A percentile compares a stretch with the other conserved stretches of the same genome.
These are phyloP conservation scores for Laticauda colubrina DNA, from an alignment of 2,113 vertebrate species.

Conservation along the genomic window DNA sequence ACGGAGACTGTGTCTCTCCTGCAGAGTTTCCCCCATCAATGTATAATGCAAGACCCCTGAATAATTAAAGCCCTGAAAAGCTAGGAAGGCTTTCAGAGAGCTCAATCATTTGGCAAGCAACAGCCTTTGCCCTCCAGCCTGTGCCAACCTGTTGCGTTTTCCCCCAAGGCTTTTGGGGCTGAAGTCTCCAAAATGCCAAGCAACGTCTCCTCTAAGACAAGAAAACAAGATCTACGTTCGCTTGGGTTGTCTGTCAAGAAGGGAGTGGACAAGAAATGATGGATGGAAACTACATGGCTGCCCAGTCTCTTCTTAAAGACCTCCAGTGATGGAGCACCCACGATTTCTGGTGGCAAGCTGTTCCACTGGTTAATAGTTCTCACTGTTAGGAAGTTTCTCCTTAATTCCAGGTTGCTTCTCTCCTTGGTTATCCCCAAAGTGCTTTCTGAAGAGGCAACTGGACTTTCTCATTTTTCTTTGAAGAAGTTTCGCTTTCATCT, in stretches of 20 bases:
- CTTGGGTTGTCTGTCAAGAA: not conserved
- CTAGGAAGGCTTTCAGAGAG: conserved; percentile 53
- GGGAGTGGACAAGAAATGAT: fast-evolving
- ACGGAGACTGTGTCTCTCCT: conserved; percentile 26
- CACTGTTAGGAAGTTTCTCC: no score
- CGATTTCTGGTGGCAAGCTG: no score
- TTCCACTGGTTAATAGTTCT: no score
- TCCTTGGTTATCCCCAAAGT: no score
- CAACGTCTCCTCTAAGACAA: not conserved
- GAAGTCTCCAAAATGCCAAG: not conserved
- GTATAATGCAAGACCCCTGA: conserved; percentile 51
- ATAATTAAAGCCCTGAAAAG: conserved; percentile 55
- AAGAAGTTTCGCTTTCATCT: no score
- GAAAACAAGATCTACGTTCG: not conserved
- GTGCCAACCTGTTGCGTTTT: conserved; percentile 36
- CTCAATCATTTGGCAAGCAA: conserved; percentile 40
- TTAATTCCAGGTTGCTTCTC: no score
- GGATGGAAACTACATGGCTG: not conserved
- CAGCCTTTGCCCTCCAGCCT: conserved; percentile 16
- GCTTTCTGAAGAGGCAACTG: no score
- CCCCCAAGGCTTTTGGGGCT: not conserved
- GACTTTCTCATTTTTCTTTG: no score
- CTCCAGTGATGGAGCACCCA: no score
- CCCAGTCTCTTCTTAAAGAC: no score
- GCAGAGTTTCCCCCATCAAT: conserved; percentile 38